phyloP scores from a whole-genome alignment of 2,113 vertebrate genomes.

The Phasianus colchicus region DNA sequence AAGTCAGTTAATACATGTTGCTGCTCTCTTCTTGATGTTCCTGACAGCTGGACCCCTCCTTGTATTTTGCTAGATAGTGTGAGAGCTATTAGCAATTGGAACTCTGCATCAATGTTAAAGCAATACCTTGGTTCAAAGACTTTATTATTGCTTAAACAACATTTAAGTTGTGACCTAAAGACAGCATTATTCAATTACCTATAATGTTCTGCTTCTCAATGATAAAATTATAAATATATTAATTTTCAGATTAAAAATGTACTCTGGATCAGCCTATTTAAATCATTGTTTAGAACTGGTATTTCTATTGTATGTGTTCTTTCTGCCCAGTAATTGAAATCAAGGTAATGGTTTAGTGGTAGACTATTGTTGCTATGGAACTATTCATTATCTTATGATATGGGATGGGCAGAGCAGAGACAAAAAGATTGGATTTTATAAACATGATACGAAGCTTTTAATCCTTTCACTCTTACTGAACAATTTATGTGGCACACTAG shows the following conservation, averaged over 20 bases:
- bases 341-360: slow-evolving; percentile 56
- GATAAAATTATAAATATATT: not conserved
- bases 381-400: slow-evolving; percentile 61
- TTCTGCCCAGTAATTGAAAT: slow-evolving; percentile 60
- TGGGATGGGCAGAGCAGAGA: slow-evolving; percentile 27
- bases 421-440: slow-evolving; percentile 44
- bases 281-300: slow-evolving; percentile 16
- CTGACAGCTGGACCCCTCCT: not conserved
- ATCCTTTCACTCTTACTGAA: not conserved
- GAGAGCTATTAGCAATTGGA: not conserved
- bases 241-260: not conserved
- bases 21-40: not conserved
- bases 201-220: not conserved
- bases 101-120: not conserved
- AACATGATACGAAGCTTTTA: slow-evolving; percentile 44
- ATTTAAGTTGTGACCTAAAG: not conserved
- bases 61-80: not conserved
- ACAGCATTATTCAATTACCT: not conserved
- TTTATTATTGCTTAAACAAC: not conserved
- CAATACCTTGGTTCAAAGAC: not conserved
- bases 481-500: not conserved
- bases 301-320: slow-evolving; percentile 22
- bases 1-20: not conserved
- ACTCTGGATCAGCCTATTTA: slow-evolving; percentile 19
- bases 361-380: slow-evolving; percentile 67